A percentile compares a stretch with the other conserved stretches of the same genome.
Conservation (phyloP, 2,113 vertebrate genomes). For the Rhynchomys soricoides region DNA sequence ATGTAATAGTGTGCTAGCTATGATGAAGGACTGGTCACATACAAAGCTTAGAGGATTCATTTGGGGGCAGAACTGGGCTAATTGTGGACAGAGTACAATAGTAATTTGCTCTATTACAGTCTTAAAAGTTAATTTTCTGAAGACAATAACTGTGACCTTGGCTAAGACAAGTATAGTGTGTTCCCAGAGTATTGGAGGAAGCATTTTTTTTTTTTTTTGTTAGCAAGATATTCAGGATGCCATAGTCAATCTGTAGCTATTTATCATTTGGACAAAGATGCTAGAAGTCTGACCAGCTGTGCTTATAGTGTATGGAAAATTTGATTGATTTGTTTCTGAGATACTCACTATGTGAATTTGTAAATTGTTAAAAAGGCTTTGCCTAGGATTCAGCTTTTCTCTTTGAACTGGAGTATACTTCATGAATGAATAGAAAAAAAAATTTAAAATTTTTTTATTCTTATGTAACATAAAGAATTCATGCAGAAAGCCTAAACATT, state of each 20-base stretch:
- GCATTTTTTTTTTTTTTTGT: conserved; percentile 22
- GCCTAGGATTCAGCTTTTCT: background rate
- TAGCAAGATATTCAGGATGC: background rate
- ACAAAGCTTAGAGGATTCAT: background rate
- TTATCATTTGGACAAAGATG: background rate
- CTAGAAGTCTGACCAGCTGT: background rate
- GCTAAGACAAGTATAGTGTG: conserved; percentile 43
- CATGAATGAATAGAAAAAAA: background rate
- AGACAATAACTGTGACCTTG: background rate
- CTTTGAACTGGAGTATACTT: background rate
- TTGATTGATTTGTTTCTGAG: conserved; percentile 39
- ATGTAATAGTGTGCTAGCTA: conserved; percentile 34
- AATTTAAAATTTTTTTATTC: background rate
- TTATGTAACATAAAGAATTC: background rate
- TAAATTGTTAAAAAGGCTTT: conserved; percentile 24
- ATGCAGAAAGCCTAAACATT: background rate
- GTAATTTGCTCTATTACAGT: background rate
- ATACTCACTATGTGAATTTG: background rate
- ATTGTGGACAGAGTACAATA: background rate
- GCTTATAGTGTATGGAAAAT: background rate
- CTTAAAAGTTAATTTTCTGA: conserved; percentile 31
- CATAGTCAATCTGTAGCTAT: conserved; percentile 7
- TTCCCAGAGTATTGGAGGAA: background rate
- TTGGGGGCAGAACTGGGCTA: background rate
- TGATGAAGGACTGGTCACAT: conserved; percentile 22